phyloP scores from a whole-genome alignment of 2,888 invertebrate species.

The Xanthia togata region DNA sequence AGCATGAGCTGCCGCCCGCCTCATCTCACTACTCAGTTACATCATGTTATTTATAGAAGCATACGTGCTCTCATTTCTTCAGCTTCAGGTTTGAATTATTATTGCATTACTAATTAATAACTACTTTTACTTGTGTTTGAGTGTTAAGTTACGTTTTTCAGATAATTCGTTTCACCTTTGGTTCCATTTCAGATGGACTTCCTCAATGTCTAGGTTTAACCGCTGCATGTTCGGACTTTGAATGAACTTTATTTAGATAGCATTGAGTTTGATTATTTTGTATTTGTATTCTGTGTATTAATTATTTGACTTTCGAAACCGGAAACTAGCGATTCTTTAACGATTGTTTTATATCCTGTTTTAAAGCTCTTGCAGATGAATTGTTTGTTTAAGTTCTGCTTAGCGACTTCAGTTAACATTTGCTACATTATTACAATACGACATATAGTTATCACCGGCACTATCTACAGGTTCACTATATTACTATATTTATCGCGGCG shows the following conservation, averaged over 20 bases:
- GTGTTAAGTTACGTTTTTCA: neutral
- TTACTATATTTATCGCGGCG: constrained; percentile 30
- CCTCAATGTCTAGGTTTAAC: neutral
- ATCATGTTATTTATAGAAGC: constrained; percentile 79
- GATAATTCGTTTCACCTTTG: neutral
- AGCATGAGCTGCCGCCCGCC: constrained; percentile 76
- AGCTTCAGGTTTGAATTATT: constrained; percentile 50
- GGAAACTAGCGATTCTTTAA: neutral
- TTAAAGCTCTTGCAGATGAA: constrained; percentile 5
- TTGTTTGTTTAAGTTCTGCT: constrained; percentile 12
- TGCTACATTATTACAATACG: neutral
- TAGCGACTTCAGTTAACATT: neutral
- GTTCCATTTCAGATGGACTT: neutral
- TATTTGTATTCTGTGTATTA: neutral
- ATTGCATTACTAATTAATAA: constrained; percentile 30
- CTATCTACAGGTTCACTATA: constrained; percentile 42
- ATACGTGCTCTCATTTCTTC: constrained; percentile 71
- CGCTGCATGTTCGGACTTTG: neutral
- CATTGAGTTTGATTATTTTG: constrained; percentile 11
- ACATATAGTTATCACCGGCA: constrained; percentile 28
- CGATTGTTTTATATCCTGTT: constrained; percentile 1
- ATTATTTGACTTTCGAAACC: neutral
- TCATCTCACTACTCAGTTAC: constrained; percentile 74
- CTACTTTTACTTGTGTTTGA: constrained; percentile 26
- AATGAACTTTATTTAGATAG: neutral